Evolutionary conservation across 2,113 vertebrate species (phyloP), one percentile per base, ranked within the genome.

Genomic region (Pipa parva): DNA sequence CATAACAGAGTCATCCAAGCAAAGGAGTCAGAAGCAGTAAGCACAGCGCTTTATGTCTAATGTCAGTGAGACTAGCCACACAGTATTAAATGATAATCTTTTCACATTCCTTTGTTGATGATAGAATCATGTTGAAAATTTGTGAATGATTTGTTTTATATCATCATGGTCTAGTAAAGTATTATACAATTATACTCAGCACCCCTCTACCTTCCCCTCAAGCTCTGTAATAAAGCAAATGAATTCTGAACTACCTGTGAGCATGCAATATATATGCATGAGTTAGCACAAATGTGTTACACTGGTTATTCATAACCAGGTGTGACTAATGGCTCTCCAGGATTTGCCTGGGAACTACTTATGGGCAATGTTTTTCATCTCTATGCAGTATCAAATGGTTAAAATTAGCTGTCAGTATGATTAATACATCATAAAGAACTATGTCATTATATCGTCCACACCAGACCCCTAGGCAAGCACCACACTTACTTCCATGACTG

Each of bases 1-100:
- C 36, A 51, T 36, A 57, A 33, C 36, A 36, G 26, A 51, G 5
- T 45, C 59, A 58, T 27, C 15, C 39, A 57, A 63, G 60, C 69
- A 56, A 49, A 45, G 26, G 42, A 56, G 29, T 55, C 24, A 49
- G 15, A 46, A 46, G 17, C 20, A 46, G 42, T 6, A 46, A 46
- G 20, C 24, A 20, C 39, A 42, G 15, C 11, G 15, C 10, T 15
- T 26, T 26, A 18, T 11, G 2, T 12, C 10, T 5, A 25, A 59
- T 60, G n/a, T 17, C 9, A 27, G 10, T 42, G 12, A 27, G 7
- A 1, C 20, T 18, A 52, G 49, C 61, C 25, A 26, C 39, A 2
- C 39, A n/a, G 33, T 36, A 13, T 13, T 42, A 3, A n/a, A n/a
- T n/a, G 3, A 17, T 13, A 13, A 15, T 42, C 13, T 42, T 42